These are phyloP conservation scores for Philhelius pedissequus DNA, from an alignment of 2,888 invertebrate genomes.

Conservation along the genomic window DNA sequence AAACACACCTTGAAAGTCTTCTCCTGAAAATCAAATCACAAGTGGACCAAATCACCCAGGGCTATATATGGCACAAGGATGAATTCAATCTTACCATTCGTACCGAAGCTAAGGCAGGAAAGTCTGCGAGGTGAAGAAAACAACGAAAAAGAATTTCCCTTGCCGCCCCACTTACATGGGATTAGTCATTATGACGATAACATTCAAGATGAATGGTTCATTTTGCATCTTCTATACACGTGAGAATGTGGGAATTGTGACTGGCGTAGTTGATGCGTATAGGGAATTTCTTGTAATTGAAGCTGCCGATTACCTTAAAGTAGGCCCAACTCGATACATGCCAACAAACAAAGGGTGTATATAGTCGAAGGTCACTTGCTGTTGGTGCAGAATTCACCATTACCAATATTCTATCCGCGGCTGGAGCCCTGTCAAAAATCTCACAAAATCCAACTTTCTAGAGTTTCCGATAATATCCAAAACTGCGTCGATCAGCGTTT, in stretches of 20 bases:
- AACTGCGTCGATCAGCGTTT: constrained; percentile 83
- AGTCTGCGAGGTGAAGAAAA: constrained; percentile 74
- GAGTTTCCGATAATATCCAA: constrained; percentile 83
- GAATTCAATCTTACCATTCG: constrained; percentile 81
- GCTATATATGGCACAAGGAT: constrained; percentile 90
- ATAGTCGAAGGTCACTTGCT: constrained; percentile 86
- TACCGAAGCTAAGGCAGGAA: constrained; percentile 73
- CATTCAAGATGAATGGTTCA: constrained; percentile 97
- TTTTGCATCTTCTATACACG: constrained; percentile 89
- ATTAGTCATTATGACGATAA: constrained; percentile 93
- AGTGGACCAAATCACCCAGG: constrained; percentile 79
- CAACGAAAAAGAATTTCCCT: constrained; percentile 77
- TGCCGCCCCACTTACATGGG: constrained; percentile 86
- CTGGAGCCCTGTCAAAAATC: constrained; percentile 81
- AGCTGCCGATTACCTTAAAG: constrained; percentile 90
- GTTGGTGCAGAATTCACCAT: constrained; percentile 82
- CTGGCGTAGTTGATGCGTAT: constrained; percentile 90
- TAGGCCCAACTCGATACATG: constrained; percentile 95
- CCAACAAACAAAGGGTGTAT: constrained; percentile 88
- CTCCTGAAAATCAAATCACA: constrained; percentile 79
- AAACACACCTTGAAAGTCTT: constrained; percentile 76
- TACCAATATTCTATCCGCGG: constrained; percentile 74
- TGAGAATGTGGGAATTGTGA: constrained; percentile 85
- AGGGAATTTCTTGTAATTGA: constrained; percentile 97
- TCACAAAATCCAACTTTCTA: constrained; percentile 80